Evolutionary conservation across 1,140 invertebrate genomes (phyloP).

Genomic region (Vollenhovia emeryi): DNA sequence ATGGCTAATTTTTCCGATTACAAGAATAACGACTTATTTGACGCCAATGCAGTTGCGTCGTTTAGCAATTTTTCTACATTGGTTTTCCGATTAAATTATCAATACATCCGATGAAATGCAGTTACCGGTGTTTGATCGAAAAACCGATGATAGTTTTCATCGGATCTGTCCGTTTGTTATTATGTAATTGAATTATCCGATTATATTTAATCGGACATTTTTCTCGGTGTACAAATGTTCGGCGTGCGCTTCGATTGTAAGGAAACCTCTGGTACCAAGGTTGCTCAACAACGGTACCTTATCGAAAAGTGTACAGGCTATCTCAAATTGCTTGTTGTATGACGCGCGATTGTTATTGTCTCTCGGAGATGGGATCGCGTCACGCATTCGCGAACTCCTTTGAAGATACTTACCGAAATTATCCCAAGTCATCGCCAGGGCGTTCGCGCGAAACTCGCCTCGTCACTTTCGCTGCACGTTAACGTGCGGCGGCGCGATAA

Average conservation of each 20-base stretch:
- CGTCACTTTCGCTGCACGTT: conserved; percentile 40
- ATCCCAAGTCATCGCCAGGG: conserved; percentile 9
- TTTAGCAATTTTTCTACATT: too few relatives aligned
- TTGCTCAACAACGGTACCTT: background rate
- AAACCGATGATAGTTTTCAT: too few relatives aligned
- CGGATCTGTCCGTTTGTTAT: too few relatives aligned
- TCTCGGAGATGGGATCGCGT: background rate
- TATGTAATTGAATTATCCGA: too few relatives aligned
- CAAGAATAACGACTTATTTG: too few relatives aligned
- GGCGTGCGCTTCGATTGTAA: background rate
- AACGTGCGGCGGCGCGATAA: conserved; percentile 9
- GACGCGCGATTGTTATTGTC: conserved; percentile 21
- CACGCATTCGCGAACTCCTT: background rate
- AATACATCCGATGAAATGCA: too few relatives aligned
- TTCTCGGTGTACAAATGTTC: too few relatives aligned
- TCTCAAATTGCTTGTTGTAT: conserved; percentile 12
- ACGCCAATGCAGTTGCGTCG: too few relatives aligned
- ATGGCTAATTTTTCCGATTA: too few relatives aligned
- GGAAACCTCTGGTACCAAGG: background rate
- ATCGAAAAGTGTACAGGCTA: conserved; percentile 5
- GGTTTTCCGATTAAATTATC: too few relatives aligned
- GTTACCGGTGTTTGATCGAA: too few relatives aligned
- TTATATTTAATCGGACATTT: too few relatives aligned
- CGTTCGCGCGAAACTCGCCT: conserved; percentile 1
- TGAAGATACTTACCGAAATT: conserved; percentile 7